Conservation (phyloP, 2,888 invertebrate genomes). For the Nemoura dubitans region DNA sequence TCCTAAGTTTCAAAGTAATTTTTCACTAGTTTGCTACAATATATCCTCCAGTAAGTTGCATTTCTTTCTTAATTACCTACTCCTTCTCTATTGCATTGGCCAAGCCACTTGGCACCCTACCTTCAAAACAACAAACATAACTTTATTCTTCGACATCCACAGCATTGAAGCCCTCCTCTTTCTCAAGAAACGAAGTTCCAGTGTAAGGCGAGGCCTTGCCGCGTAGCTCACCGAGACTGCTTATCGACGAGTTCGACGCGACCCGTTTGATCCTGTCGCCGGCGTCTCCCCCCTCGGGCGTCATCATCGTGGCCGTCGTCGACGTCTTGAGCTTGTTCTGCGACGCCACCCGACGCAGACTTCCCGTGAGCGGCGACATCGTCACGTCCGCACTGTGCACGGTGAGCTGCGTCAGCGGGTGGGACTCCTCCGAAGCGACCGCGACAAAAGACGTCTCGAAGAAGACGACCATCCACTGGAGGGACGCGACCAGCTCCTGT, state of each 20-base stretch:
- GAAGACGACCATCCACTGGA: slow-evolving; percentile 84
- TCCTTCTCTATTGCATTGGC: too few relatives aligned
- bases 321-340: slow-evolving; percentile 61
- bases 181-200: too few relatives aligned
- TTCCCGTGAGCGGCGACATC: slow-evolving; percentile 57
- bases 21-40: too few relatives aligned
- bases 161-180: too few relatives aligned
- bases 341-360: slow-evolving; percentile 59
- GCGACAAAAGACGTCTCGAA: slow-evolving; percentile 90
- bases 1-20: too few relatives aligned
- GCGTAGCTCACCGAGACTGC: slow-evolving; percentile 65
- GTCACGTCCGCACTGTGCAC: slow-evolving; percentile 58
- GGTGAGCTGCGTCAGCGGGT: slow-evolving; percentile 58
- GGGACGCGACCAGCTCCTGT: slow-evolving; percentile 84
- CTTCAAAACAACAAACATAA: too few relatives aligned
- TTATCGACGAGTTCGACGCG: slow-evolving; percentile 75
- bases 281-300: slow-evolving; percentile 58
- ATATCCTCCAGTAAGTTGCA: too few relatives aligned
- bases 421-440: slow-evolving; percentile 64
- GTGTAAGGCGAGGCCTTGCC: too few relatives aligned
- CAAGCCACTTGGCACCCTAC: too few relatives aligned
- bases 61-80: too few relatives aligned
- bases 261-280: slow-evolving; percentile 64
- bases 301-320: slow-evolving; percentile 57
- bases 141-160: too few relatives aligned